Evolutionary conservation across 2,113 vertebrate species (phyloP).

Genomic region (Gracilinanus agilis): DNA sequence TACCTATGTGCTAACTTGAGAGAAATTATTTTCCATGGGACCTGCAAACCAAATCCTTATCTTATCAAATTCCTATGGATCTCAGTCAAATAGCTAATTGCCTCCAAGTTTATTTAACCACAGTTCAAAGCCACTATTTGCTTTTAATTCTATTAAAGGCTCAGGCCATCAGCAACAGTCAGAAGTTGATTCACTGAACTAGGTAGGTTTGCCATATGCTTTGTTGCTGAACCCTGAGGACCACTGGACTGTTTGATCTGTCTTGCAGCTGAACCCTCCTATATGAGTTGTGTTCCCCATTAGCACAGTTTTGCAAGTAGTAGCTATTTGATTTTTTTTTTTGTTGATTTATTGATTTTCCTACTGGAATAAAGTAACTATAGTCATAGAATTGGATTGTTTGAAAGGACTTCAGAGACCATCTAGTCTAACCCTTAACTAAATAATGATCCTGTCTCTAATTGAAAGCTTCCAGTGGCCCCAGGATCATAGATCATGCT

Average conservation of each 20-base stretch:
- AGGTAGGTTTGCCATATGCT: neutral
- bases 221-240: neutral
- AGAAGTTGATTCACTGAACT: neutral
- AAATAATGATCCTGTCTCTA: neutral
- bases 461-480: neutral
- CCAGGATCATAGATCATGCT: neutral
- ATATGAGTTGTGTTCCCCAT: neutral
- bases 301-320: neutral
- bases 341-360: neutral
- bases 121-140: neutral
- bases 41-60: neutral
- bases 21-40: neutral
- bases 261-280: neutral
- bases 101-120: neutral
- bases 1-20: neutral
- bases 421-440: neutral
- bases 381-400: neutral
- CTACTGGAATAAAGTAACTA: neutral
- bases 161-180: neutral
- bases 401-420: neutral
- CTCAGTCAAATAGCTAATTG: neutral
- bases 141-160: neutral
- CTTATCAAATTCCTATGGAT: neutral
- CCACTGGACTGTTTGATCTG: neutral
- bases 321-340: neutral